Conservation (phyloP, 2,113 vertebrate genomes). For the Motacilla tschutschensis region DNA sequence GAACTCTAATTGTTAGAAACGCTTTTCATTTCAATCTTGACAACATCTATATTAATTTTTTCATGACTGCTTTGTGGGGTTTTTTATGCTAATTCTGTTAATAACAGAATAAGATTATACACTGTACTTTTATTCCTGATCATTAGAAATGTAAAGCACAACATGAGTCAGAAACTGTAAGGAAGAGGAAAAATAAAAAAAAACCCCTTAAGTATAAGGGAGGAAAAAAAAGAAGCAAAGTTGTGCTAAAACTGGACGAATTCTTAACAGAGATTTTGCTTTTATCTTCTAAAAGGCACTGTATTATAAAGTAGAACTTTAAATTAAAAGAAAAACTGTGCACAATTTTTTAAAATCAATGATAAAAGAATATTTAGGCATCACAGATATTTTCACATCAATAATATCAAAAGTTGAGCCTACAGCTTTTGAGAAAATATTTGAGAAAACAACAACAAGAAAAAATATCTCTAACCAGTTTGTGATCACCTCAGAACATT, state of each 20-base stretch:
- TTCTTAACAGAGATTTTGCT: background rate
- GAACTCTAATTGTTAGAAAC: background rate
- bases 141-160: background rate
- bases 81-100: background rate
- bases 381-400: background rate
- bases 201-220: fast-evolving
- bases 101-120: background rate
- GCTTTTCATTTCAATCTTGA: background rate
- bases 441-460: background rate
- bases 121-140: background rate
- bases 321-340: background rate
- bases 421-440: background rate
- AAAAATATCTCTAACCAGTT: background rate
- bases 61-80: background rate
- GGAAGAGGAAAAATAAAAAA: background rate
- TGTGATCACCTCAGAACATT: background rate
- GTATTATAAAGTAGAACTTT: background rate
- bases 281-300: background rate
- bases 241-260: background rate
- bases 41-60: background rate
- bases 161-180: background rate
- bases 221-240: background rate
- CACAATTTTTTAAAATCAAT: background rate
- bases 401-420: background rate
- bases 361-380: background rate